These are phyloP conservation scores for Gymnoscelis rufifasciata DNA, from an alignment of 2,888 invertebrate genomes.

Conservation along the genomic window DNA sequence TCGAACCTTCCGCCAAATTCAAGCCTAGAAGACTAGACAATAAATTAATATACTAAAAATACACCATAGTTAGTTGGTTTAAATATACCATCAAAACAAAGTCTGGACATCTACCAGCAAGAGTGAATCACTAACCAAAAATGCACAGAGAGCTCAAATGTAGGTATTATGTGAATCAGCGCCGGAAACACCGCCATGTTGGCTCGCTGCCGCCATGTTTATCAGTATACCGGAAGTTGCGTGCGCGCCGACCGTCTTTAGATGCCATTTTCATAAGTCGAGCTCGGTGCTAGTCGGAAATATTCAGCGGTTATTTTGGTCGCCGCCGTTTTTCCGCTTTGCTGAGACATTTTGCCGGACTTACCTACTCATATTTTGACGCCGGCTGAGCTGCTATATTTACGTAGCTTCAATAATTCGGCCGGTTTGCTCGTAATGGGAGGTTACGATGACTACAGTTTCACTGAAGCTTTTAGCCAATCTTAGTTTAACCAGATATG, in stretches of 20 bases:
- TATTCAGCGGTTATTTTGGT: conserved; percentile 70
- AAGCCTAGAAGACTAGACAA: too few relatives aligned
- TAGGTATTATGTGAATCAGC: conserved; percentile 66
- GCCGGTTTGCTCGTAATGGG: too few relatives aligned
- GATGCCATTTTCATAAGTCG: conserved; percentile 67
- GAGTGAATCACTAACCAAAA: conserved; percentile 74
- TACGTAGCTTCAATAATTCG: too few relatives aligned
- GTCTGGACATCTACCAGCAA: conserved; percentile 60
- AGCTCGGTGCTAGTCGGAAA: conserved; percentile 69
- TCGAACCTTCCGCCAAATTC: too few relatives aligned
- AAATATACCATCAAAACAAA: conserved; percentile 34
- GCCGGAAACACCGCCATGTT: conserved; percentile 77
- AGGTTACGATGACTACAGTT: too few relatives aligned
- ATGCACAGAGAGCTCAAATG: conserved; percentile 68
- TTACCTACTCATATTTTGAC: conserved; percentile 72
- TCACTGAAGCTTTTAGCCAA: too few relatives aligned
- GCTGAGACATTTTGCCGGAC: conserved; percentile 63
- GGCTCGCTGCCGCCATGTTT: conserved; percentile 74
- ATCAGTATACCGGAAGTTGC: conserved; percentile 75
- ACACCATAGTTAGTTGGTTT: too few relatives aligned
- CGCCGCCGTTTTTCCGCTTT: conserved; percentile 72
- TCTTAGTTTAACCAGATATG: too few relatives aligned
- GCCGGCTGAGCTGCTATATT: conserved; percentile 56
- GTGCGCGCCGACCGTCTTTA: conserved; percentile 74
- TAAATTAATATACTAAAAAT: too few relatives aligned